These are phyloP conservation scores for Sympetrum striolatum DNA, from an alignment of 2,888 invertebrate species.

Conservation along the genomic window DNA sequence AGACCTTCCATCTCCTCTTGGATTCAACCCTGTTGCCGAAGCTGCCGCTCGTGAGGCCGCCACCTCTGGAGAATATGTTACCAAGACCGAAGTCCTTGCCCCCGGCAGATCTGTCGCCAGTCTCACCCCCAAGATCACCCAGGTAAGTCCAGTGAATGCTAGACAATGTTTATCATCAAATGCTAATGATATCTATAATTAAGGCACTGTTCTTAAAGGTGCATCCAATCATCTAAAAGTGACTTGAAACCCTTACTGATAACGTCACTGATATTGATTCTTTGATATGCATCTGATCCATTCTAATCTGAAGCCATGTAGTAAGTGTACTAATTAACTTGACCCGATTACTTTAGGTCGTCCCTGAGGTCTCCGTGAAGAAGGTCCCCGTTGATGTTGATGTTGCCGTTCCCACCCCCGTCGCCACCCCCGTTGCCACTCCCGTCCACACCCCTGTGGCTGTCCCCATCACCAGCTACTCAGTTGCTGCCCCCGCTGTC, in stretches of 20 bases:
- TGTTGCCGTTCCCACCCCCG: slow-evolving; percentile 13
- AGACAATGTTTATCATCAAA: too few relatives aligned
- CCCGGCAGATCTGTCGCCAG: slow-evolving; percentile 56
- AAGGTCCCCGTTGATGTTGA: slow-evolving; percentile 48
- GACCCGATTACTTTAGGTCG: slow-evolving; percentile 47
- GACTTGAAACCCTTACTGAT: too few relatives aligned
- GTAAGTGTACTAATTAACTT: not conserved
- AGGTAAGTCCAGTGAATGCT: slow-evolving; percentile 41
- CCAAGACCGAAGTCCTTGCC: slow-evolving; percentile 54
- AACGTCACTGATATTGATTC: too few relatives aligned
- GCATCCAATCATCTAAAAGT: too few relatives aligned
- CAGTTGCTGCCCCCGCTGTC: not conserved
- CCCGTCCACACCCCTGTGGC: slow-evolving; percentile 5
- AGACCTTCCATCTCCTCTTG: slow-evolving; percentile 48
- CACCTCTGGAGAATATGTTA: slow-evolving; percentile 52
- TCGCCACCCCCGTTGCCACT: slow-evolving; percentile 29
- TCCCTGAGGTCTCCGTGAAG: slow-evolving; percentile 55
- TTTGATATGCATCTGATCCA: too few relatives aligned
- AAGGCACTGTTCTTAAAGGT: too few relatives aligned
- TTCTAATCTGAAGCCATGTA: too few relatives aligned
- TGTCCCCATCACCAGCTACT: not conserved
- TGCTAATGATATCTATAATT: too few relatives aligned
- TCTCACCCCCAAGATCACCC: slow-evolving; percentile 56
- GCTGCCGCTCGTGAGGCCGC: slow-evolving; percentile 53
- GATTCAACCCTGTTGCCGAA: slow-evolving; percentile 54